A percentile compares a stretch with the other conserved stretches of the same genome.
These are phyloP conservation scores for Calliphora vicina DNA, from an alignment of 1,140 invertebrate genomes.

Conservation along the genomic window DNA sequence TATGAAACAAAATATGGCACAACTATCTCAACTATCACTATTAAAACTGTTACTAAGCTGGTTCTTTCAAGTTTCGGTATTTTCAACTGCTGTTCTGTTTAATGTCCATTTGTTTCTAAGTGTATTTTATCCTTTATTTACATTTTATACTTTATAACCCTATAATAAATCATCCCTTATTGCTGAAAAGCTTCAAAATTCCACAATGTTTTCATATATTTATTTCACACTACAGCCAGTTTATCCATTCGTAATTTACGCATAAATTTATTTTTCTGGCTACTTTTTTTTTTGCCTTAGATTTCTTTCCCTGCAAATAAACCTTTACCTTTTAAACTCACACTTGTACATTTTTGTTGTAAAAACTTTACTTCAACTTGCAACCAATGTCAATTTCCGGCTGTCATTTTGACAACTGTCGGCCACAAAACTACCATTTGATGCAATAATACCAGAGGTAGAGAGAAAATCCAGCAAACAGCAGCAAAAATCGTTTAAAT, in stretches of 20 bases:
- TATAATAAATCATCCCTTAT: neutral
- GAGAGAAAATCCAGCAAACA: neutral
- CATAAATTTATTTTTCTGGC: neutral
- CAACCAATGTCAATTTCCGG: constrained; percentile 32
- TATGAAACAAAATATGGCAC: too few relatives aligned
- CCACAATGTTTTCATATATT: too few relatives aligned
- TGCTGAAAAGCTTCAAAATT: neutral
- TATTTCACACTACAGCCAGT: too few relatives aligned
- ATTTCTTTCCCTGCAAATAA: neutral
- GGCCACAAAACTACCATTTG: constrained; percentile 24
- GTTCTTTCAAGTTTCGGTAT: too few relatives aligned
- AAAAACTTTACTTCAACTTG: neutral
- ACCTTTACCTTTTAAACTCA: neutral
- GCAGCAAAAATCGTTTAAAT: constrained; percentile 27
- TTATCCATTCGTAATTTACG: neutral
- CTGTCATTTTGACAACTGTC: constrained; percentile 31
- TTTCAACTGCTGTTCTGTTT: neutral
- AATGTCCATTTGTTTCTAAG: neutral
- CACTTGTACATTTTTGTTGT: neutral
- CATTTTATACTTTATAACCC: neutral
- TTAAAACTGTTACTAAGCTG: too few relatives aligned
- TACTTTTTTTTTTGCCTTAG: neutral
- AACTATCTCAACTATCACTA: too few relatives aligned
- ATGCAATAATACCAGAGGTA: neutral
- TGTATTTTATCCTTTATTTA: neutral